Evolutionary conservation across 2,888 invertebrate species (phyloP), one percentile per base, ranked within the genome.

Genomic region (Apomyelois bistriatella): DNA sequence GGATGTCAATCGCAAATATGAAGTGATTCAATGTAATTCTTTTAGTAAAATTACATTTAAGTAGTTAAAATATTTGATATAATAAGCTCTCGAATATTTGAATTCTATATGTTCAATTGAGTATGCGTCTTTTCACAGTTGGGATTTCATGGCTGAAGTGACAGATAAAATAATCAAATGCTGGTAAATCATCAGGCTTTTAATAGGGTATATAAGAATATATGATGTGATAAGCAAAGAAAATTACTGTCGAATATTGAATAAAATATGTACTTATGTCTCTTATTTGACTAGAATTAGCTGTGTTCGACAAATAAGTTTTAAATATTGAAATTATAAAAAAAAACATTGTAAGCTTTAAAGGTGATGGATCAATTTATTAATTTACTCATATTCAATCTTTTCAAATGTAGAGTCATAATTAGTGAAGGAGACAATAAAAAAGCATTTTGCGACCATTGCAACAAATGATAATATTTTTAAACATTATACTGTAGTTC

Each of bases 261-360:
- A 7, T n/a, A 13, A 43, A 59, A 62, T 54, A 66, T 67, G 60
- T 58, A 55, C 48, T 53, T 56, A 41, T 59, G 66, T 74, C 72
- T 79, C 67, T 74, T 67, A 73, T 66, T 71, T 71, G 72, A 76
- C 71, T 85, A 81, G 74, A 73, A 67, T 68, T 77, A 82, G 90
- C 90, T 90, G 90, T 90, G 90, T 87, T 79, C 81, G 90, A 90
- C 90, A 90, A 90, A 90, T 90, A 90, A 87, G 68, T 59, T 62
- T 59, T 64, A 57, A 59, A 59, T 55, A 53, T 56, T 58, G 13
- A 12, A 56, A 49, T 12, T 50, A 15, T 61, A 49, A 52, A n/a
- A 47, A 28, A 53, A 48, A 37, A 17, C 54, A 59, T 55, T 57
- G 54, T 56, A 57, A 62, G 62, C 64, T 69, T 66, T 60, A 55